Percentiles rank a stretch among this genome's conserved stretches.
These are phyloP conservation scores for Neomonachus schauinslandi DNA, from an alignment of 2,113 vertebrate species.

Conservation along the genomic window DNA sequence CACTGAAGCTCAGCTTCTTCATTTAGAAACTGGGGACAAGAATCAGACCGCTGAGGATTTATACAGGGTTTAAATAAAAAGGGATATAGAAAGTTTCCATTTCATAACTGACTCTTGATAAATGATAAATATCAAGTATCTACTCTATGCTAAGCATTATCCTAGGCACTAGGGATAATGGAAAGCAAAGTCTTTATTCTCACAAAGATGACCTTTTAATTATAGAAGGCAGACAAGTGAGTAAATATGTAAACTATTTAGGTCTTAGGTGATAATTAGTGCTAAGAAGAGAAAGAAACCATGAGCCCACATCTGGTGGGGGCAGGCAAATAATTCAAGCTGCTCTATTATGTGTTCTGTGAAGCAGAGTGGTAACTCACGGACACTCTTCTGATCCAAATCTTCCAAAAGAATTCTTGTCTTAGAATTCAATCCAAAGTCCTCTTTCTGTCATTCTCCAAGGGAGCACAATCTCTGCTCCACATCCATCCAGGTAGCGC, in stretches of 20 bases:
- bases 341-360: accelerated
- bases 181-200: not conserved
- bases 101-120: not conserved
- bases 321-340: not conserved
- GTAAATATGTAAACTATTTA: not conserved
- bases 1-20: not conserved
- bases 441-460: not conserved
- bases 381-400: not conserved
- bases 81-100: not conserved
- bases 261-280: not conserved
- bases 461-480: not conserved
- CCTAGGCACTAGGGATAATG: not conserved
- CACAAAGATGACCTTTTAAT: not conserved
- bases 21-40: not conserved
- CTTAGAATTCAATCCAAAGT: not conserved
- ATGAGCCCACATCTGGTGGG: accelerated
- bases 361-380: not conserved
- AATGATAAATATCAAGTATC: not conserved
- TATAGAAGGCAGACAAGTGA: not conserved
- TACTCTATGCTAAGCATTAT: not conserved
- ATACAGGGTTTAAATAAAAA: not conserved
- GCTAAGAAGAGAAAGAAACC: not conserved
- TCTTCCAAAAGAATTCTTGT: not conserved
- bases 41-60: not conserved
- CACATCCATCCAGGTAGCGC: accelerated